Evolutionary conservation across 2,113 vertebrate genomes (phyloP).

Genomic region (Okapia johnstoni): DNA sequence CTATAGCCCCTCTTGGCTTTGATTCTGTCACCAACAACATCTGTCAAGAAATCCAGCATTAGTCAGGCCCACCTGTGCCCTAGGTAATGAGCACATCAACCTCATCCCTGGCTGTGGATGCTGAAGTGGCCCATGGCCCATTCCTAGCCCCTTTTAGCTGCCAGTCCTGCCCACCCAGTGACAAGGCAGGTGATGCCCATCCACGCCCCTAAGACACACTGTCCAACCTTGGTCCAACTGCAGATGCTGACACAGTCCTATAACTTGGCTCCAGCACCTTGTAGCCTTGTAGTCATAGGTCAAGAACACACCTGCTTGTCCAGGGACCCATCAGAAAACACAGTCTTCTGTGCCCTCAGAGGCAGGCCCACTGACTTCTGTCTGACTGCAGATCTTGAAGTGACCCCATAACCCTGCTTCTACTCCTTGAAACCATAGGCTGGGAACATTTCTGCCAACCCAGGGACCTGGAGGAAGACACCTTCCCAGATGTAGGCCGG

Average conservation of each 20-base stretch:
- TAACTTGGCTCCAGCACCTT: neutral
- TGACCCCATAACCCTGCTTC: neutral
- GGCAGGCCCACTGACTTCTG: neutral
- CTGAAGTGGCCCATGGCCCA: neutral
- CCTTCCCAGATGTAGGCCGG: rapidly evolving
- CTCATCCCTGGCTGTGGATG: neutral
- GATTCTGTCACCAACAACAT: neutral
- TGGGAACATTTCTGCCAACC: neutral
- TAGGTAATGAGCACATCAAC: neutral
- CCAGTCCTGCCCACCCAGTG: neutral
- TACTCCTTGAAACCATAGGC: neutral
- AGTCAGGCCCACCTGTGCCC: neutral
- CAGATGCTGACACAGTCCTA: neutral
- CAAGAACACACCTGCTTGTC: neutral
- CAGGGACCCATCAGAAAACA: neutral
- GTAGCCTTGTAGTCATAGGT: neutral
- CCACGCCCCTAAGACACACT: neutral
- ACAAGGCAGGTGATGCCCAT: neutral
- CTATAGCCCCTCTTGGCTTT: neutral
- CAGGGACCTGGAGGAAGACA: neutral
- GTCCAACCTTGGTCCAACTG: neutral
- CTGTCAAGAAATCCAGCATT: neutral
- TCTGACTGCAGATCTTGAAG: neutral
- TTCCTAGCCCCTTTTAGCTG: neutral
- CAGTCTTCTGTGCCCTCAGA: neutral